Evolutionary conservation across 2,797 vertebrate species (phyloP), one percentile per base, ranked within the genome.

Genomic region (Alcedo quadribrachys): DNA sequence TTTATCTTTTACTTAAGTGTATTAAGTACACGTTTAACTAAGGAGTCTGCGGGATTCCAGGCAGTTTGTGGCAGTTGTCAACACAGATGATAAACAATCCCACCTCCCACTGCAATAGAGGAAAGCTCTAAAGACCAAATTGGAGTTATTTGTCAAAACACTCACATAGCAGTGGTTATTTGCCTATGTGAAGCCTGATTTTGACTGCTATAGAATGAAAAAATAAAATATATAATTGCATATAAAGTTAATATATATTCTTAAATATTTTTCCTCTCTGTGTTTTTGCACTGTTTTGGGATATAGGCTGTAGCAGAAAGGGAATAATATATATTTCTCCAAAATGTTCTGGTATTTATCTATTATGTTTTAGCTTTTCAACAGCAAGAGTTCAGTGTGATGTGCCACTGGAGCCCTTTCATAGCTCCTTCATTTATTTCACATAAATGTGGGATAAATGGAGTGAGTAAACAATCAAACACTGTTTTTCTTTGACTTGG

Each of bases 401-500:
- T 80, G 15, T 70, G 48, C 57, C 37, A 58, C 12, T 85, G 75
- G 28, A 79, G 32, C n/a, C 54, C 25, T 24, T 55, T 77, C 80
- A 68, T 27, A 80, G 46, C 37, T 90, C 6, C 57, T 87, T 90
- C 67, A 84, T 92, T 87, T 92, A 43, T 89, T 89, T 78, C 90
- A 81, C 32, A 32, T 87, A 70, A 85, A 63, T 71, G 42, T 67
- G 68, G 63, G 86, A 70, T 87, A 95, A 95, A 94, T 93, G 61
- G 63, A 55, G 33, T 92, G 84, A 89, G 46, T 87, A 87, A 95
- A 93, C 68, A 94, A 81, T 71, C 86, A 74, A 84, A 76, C 12
- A 10, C 43, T 85, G 57, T 40, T 88, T 90, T 92, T 80, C 48
- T 79, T 90, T 86, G 33, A 11, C 35, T 87, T 87, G 62, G 46